Percentiles rank a stretch among this genome's conserved stretches.
phyloP scores from a whole-genome alignment of 1,140 invertebrate species.

The Eurosta solidaginis region DNA sequence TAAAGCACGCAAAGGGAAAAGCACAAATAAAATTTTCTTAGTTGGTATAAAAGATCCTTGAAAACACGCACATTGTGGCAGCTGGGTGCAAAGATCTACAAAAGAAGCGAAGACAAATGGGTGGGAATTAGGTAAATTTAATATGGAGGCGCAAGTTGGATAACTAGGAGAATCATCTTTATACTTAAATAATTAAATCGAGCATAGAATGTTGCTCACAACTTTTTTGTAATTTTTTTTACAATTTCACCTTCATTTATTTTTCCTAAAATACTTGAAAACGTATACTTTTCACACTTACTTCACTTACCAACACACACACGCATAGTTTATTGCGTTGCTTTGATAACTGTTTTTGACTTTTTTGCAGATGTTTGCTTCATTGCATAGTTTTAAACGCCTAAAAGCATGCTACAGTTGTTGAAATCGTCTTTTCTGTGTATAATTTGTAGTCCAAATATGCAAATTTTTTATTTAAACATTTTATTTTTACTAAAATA shows the following conservation, averaged over 20 bases:
- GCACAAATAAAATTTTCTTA: not conserved
- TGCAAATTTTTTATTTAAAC: not conserved
- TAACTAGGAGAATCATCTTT: too few species aligned
- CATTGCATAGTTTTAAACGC: not conserved
- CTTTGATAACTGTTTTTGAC: not conserved
- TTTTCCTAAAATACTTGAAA: not conserved
- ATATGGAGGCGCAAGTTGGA: too few species aligned
- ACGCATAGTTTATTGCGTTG: not conserved
- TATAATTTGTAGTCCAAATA: not conserved
- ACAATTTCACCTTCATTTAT: not conserved
- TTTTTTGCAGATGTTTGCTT: not conserved
- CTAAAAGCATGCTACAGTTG: not conserved
- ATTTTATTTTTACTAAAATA: slow-evolving; percentile 3
- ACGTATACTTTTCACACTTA: not conserved
- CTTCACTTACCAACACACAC: too few species aligned
- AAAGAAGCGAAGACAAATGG: not conserved
- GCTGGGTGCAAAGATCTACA: not conserved
- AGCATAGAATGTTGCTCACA: too few species aligned
- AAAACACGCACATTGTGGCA: slow-evolving; percentile 3
- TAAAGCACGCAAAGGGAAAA: not conserved
- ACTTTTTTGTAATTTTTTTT: not conserved
- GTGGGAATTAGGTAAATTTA: too few species aligned
- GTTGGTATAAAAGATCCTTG: not conserved
- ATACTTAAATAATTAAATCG: too few species aligned
- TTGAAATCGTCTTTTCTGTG: not conserved